Base-by-base conservation (phyloP, 1,140 invertebrate species). In the Nasonia longicornis region DNA sequence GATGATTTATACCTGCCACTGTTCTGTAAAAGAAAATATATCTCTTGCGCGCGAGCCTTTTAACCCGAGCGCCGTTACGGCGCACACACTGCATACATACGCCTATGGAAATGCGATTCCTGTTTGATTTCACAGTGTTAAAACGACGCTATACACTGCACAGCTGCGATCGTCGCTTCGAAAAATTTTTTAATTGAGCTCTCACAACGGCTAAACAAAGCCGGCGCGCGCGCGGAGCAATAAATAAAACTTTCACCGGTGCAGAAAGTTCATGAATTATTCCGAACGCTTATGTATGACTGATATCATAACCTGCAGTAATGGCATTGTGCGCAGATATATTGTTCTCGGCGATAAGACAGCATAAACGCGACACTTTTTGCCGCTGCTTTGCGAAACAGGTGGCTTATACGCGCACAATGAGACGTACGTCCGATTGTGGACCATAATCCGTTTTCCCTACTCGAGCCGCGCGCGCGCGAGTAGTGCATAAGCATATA, bases 371-470 rank as follows among this genome's bases (percentile, higher is more conserved):
- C 38, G 38, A 42, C 38, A 42, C 29, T 67, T 67, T 26, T 67
- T 29, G 8, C 64, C 64, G 70, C n/a, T n/a, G 38, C 70, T 87
- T 88, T 87, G 83, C 85, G 85, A 87, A 87, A 88, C 87, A 88
- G 85, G 87, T 88, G 86, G 85, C 84, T 86, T 77, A 7, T 58
- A 58, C 31, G 29, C n/a, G 71, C 79, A 88, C 85, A 88, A 87
- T 87, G 85, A 83, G 82, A 85, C 85, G 74, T 82, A 26, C 26
- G 83, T 83, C 84, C 82, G 84, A 84, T 83, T 84, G 83, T 85
- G 84, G 83, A 84, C 83, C 84, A 86, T 84, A 85, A 87, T 88
- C 86, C 85, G 81, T 86, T 86, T 86, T 84, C 77, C 77, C 26
- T 26, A 26, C 26, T 26, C 26, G 26, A 26, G 26, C 26, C 63